Conservation (phyloP, 2,113 vertebrate species). For the Regulus satrapa region DNA sequence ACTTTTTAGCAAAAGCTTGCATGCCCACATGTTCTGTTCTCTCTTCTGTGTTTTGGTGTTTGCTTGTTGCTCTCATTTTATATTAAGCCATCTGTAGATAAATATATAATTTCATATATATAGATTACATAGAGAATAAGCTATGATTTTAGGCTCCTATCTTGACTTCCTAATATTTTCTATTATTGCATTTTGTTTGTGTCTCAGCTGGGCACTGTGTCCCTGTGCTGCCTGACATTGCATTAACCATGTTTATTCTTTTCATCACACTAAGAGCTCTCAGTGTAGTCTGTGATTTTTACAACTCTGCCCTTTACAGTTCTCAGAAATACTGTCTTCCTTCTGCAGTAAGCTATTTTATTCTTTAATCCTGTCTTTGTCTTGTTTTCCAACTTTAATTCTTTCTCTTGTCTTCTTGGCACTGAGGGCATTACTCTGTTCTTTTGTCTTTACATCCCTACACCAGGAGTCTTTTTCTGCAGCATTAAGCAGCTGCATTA, state of each 20-base stretch:
- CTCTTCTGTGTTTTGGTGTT: not conserved
- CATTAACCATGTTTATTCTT: not conserved
- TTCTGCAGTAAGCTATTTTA: not conserved
- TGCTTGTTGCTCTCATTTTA: not conserved
- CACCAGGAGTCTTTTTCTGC: not conserved
- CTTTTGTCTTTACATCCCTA: not conserved
- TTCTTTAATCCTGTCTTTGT: not conserved
- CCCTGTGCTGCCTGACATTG: not conserved
- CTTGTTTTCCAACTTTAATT: not conserved
- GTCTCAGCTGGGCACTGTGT: not conserved
- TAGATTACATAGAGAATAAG: not conserved
- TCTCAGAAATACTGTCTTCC: not conserved
- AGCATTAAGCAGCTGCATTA: not conserved
- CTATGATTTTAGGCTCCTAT: not conserved
- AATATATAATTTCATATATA: not conserved
- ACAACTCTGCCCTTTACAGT: not conserved
- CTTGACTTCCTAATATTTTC: not conserved
- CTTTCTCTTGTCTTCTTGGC: not conserved
- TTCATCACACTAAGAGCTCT: not conserved
- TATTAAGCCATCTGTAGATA: not conserved
- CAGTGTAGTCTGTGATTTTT: not conserved
- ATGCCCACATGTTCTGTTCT: fast-evolving
- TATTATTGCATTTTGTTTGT: not conserved
- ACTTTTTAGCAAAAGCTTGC: not conserved
- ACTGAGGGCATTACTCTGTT: not conserved